Evolutionary conservation across 2,888 invertebrate genomes (phyloP), one percentile per base, ranked within the genome.

Genomic region (Acholoe squamosa): DNA sequence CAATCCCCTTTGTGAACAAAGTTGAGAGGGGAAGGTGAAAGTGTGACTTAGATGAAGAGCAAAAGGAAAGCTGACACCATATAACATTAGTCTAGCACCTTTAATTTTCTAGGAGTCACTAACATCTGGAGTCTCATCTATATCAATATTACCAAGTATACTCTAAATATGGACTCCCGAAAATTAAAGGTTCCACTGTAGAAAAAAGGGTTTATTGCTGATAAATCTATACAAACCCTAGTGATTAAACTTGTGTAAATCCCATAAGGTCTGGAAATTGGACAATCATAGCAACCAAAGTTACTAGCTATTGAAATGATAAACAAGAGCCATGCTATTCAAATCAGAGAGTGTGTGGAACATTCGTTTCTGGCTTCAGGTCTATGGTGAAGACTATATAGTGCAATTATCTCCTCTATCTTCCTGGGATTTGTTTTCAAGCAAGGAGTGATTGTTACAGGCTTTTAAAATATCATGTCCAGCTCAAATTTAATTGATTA

Each of bases 251-350:
- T 80, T 80, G 80, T 34, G 80, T 80, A 80, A 80, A 80, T 33
- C 80, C 80, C 80, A 80, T 80, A 14, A 80, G 80, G 80, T 80
- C 80, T 80, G 80, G 43, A 80, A 80, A 80, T 80, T 19, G 33
- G 33, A 80, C 7, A 34, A 80, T 34, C 33, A 80, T 80, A 43
- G 34, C 33, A 80, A 80, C 76, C 19, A 80, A 43, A 80, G 31
- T 80, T 33, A 80, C 33, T 80, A 80, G 1, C 43, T 34, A 80
- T 80, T n/a, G 31, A 61, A 61, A 61, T 61, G 61, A 61, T n/a
- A 61, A 61, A 3, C 22, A 61, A 61, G 19, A n/a, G 3, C 5
- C 61, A 61, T 61, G 61, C 61, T 43, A 61, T n/a, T 14, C 14
- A 61, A 61, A 19, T 61, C 5, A 61, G 19, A n/a, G 3, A 61